Evolutionary conservation across 2,888 invertebrate species (phyloP), one percentile per base, ranked within the genome.

Genomic region (Yponomeuta plumbellus): DNA sequence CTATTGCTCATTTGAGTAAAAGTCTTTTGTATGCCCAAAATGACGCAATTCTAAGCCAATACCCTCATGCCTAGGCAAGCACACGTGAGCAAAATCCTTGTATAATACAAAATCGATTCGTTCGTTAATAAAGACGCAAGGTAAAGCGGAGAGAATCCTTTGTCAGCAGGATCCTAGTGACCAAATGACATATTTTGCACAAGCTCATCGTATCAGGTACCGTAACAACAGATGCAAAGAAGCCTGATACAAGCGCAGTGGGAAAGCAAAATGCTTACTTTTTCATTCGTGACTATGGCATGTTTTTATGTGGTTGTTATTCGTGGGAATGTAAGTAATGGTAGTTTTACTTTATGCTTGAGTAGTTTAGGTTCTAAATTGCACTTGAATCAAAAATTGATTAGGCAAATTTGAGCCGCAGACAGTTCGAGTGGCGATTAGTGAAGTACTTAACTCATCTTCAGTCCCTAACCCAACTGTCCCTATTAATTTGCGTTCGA

Each of bases 271-370:
- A 88, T 87, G 86, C 86, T 85, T 86, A 88, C 83, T 84, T 81
- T 85, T 82, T 78, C 84, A 84, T 82, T 88, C 90, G 88, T 89
- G 88, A 88, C 86, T 88, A 74, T 76, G 80, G 74, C 76, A 75
- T 80, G 86, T 86, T 89, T 88, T 90, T 90, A 8, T 34, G 34
- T 34, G 8, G 8, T 86, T 87, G 84, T 85, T 84, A 83, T 84
- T 80, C 87, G 90, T 90, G 90, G 86, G 88, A 90, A 90, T 80
- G 75, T 77, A 81, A 84, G 81, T 84, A 79, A 85, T 83, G 77
- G 78, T 74, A 17, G 3, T 52, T 52, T 52, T 17, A 52, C 17
- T 66, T 73, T 71, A 69, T 70, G 66, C 44, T 66, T 68, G 44
- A 63, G 61, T 17, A 17, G 17, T 52, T 69, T 64, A 68, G 69